A percentile compares a stretch with the other conserved stretches of the same genome.
phyloP scores from a whole-genome alignment of 1,140 invertebrate genomes.

The Bombus superbus region DNA sequence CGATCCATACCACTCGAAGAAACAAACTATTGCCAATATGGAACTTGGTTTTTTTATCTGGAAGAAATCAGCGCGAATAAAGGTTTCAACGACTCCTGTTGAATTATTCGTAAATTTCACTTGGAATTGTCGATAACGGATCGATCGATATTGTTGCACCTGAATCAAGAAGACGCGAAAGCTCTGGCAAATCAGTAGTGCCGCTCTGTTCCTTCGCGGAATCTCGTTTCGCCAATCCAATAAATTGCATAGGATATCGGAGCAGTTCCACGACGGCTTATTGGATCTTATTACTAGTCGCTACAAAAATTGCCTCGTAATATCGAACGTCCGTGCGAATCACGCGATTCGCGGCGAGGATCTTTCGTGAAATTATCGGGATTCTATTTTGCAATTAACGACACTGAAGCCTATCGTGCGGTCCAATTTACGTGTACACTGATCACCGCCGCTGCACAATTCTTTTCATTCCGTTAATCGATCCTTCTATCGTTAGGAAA shows the following conservation, averaged over 20 bases:
- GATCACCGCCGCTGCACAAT: not conserved
- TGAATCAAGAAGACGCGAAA: not conserved
- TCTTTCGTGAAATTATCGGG: conserved; percentile 50
- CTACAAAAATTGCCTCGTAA: conserved; percentile 30
- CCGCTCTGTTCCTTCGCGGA: not conserved
- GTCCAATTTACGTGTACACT: not conserved
- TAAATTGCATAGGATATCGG: conserved; percentile 28
- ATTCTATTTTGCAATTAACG: conserved; percentile 39
- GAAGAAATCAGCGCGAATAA: not conserved
- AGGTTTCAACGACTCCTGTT: not conserved
- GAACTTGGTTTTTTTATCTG: too few species aligned
- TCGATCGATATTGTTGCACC: not conserved
- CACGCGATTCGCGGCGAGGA: not conserved
- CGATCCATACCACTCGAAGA: too few species aligned
- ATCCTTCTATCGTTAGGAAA: not conserved
- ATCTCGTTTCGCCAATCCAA: conserved; percentile 17
- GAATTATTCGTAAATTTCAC: conserved; percentile 10
- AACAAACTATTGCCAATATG: too few species aligned
- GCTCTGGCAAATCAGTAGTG: not conserved
- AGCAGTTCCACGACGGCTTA: not conserved
- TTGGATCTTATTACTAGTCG: conserved; percentile 30
- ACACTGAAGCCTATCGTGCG: not conserved
- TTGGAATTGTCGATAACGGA: not conserved
- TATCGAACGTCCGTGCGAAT: not conserved
- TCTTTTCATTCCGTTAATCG: too few species aligned